These are phyloP conservation scores for Bubo blakistoni DNA, from an alignment of 2,113 vertebrate genomes.

Conservation along the genomic window DNA sequence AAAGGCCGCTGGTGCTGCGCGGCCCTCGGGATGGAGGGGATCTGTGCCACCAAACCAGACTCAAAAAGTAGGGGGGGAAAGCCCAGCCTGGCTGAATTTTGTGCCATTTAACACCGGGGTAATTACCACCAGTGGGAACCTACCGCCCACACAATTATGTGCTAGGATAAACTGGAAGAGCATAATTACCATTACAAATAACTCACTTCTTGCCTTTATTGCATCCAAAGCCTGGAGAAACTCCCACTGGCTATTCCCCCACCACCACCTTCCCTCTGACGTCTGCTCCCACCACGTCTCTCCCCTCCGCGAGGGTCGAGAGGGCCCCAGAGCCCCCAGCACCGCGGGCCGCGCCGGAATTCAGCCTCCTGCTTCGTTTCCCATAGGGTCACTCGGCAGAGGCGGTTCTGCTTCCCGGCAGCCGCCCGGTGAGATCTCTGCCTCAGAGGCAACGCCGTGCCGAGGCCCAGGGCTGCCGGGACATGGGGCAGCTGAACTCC, in stretches of 20 bases:
- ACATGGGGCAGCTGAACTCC: background rate
- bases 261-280: background rate
- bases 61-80: background rate
- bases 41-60: background rate
- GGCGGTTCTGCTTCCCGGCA: background rate
- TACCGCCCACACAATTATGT: conserved; percentile 50
- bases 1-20: background rate
- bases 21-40: background rate
- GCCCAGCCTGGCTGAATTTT: conserved; percentile 31
- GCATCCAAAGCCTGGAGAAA: conserved; percentile 13
- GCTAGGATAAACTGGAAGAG: conserved; percentile 63
- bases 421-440: background rate
- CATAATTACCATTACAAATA: conserved; percentile 62
- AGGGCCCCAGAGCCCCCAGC: background rate
- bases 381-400: background rate
- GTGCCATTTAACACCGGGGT: conserved; percentile 55
- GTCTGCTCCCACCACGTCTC: background rate
- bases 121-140: conserved; percentile 66
- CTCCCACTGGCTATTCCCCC: background rate
- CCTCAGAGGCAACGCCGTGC: rapidly evolving
- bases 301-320: background rate
- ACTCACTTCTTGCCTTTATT: conserved; percentile 41
- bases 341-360: background rate
- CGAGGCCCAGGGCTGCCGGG: background rate
- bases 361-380: background rate